Conservation (phyloP, 2,888 invertebrate genomes). For the Myopa testacea region DNA sequence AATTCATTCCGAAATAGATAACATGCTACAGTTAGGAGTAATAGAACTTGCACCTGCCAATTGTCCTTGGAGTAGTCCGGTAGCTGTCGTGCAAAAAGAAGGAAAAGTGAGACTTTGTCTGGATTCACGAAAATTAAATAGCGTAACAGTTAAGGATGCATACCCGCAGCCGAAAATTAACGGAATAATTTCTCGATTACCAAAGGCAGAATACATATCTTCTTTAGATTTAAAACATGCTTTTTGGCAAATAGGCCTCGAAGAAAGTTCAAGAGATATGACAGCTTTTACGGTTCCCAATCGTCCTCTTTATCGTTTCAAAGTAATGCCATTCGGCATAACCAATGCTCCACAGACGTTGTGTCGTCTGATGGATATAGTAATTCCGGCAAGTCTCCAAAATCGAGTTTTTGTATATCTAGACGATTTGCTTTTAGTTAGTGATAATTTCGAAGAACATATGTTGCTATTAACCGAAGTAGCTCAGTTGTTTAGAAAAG, state of each 20-base stretch:
- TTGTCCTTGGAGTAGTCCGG: conserved; percentile 54
- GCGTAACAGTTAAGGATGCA: conserved; percentile 47
- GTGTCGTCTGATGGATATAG: conserved; percentile 42
- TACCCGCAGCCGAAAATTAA: conserved; percentile 37
- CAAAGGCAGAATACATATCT: conserved; percentile 40
- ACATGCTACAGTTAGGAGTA: conserved; percentile 53
- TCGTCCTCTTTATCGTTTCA: conserved; percentile 44
- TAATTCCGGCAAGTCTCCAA: conserved; percentile 37
- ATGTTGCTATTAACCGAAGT: conserved; percentile 31
- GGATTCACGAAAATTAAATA: conserved; percentile 53
- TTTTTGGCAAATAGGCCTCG: conserved; percentile 40
- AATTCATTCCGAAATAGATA: conserved; percentile 48
- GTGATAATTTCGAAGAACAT: conserved; percentile 34
- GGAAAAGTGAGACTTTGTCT: conserved; percentile 51
- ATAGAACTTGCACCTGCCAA: conserved; percentile 47
- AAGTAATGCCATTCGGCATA: conserved; percentile 45
- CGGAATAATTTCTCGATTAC: conserved; percentile 41
- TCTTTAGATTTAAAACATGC: conserved; percentile 43
- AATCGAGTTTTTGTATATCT: conserved; percentile 45
- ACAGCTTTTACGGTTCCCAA: conserved; percentile 46
- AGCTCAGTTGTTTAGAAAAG: conserved; percentile 29
- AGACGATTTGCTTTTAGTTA: conserved; percentile 42
- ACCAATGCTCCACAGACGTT: conserved; percentile 44
- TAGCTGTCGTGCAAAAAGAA: conserved; percentile 51
- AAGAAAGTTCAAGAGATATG: conserved; percentile 38